phyloP scores from a whole-genome alignment of 2,888 invertebrate genomes.

The Synanthedon vespiformis region DNA sequence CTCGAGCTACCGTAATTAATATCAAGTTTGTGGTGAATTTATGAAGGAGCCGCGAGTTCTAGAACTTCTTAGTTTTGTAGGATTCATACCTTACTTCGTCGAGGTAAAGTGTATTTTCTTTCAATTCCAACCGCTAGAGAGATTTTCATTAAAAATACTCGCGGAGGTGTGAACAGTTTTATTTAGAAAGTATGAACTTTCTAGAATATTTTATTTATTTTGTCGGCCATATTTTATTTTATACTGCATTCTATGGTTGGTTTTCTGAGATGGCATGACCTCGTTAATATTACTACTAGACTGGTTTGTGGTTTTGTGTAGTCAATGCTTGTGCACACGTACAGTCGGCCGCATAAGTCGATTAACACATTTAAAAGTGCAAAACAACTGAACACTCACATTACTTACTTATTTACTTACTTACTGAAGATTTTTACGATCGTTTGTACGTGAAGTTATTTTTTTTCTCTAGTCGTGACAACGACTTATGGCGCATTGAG shows the following conservation, averaged over 20 bases:
- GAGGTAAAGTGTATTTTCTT: slow-evolving; percentile 6
- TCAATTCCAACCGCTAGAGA: slow-evolving; percentile 1
- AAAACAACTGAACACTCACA: no score
- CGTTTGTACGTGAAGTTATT: no score
- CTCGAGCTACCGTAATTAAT: slow-evolving; percentile 50
- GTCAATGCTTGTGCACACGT: no score
- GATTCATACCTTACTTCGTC: slow-evolving; percentile 21
- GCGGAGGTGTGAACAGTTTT: slow-evolving; percentile 23
- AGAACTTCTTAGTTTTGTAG: slow-evolving; percentile 5
- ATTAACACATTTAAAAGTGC: no score
- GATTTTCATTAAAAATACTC: slow-evolving; percentile 17
- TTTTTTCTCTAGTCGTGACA: no score
- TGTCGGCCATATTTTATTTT: not conserved
- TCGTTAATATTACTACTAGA: not conserved
- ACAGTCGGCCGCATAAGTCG: no score
- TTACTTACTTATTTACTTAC: no score
- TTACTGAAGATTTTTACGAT: no score
- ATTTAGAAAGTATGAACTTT: slow-evolving; percentile 15
- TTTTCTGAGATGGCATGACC: slow-evolving; percentile 2
- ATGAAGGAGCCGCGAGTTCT: slow-evolving; percentile 15
- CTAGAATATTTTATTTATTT: slow-evolving; percentile 5
- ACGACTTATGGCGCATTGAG: no score
- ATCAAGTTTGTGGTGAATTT: slow-evolving; percentile 58
- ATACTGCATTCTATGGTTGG: slow-evolving; percentile 1
- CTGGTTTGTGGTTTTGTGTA: not conserved